Base-by-base conservation (phyloP, 1,140 invertebrate species). In the Drosophila sturtevanti region DNA sequence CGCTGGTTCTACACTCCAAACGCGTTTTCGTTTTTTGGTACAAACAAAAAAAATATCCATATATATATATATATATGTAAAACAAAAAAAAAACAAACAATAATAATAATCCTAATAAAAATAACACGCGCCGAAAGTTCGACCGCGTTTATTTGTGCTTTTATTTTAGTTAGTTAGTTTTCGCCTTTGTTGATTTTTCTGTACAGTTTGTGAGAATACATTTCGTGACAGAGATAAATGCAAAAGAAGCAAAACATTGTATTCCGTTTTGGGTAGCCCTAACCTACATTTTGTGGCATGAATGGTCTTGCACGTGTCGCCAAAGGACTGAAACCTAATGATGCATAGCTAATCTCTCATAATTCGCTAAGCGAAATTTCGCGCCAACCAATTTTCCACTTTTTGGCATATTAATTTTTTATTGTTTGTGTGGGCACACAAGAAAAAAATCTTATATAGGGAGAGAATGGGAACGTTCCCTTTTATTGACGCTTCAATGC, bases 381-480 rank as follows among this genome's bases (percentile, higher is more conserved):
- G 73, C 66, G 66, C 66, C 61, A 55, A 56, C 59, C 66, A 77
- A 77, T 80, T 79, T 79, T 79, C 72, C 77, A 75, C 63, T 76
- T 81, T 73, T 78, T 68, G 63, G 41, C 68, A 66, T 76, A 80
- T 76, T 80, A 72, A 76, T 78, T 67, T 75, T 81, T 75, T 27
- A 68, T 68, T 59, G 66, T 77, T 56, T 34, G 38, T 41, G 48
- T 55, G 60, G 14, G 34, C 18, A 48, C 12, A 48, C 16, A 48
- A 21, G 21, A 21, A 48, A 24, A n/a, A 12, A 38, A 37, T 60
- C 9, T 1, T 2, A 4, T 56, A n/a, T 18, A 22, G 31, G 21
- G 0, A 27, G 55, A 7, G 41, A 52, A 48, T 9, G 35, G 6
- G 12, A 48, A 54, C n/a, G 18, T 54, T 56, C 22, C 31, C 51